Conservation (phyloP, 2,113 vertebrate genomes). For the Hippocampus mohnikei region DNA sequence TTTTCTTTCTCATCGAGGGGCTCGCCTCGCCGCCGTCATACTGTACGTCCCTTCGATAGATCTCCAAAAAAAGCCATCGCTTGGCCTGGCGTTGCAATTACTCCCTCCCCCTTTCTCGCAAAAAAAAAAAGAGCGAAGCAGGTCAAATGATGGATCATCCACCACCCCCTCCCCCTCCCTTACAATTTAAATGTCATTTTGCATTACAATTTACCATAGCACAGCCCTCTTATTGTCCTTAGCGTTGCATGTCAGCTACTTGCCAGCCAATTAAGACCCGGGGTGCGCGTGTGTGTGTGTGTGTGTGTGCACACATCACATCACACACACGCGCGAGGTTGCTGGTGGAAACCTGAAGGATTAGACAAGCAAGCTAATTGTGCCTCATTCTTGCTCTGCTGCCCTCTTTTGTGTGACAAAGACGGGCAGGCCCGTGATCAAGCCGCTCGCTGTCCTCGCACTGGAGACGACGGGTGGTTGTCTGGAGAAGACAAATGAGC, state of each 20-base stretch:
- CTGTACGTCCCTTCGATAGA: conserved; percentile 5
- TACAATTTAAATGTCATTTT: conserved; percentile 99
- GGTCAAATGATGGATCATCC: conserved; percentile 98
- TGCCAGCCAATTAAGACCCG: conserved; percentile 99
- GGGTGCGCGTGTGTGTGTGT: too few relatives aligned
- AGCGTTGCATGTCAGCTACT: conserved; percentile 99
- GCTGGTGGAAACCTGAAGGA: conserved; percentile 97
- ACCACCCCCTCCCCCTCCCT: conserved; percentile 79
- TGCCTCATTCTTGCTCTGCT: conserved; percentile 70
- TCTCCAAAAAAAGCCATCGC: conserved; percentile 68
- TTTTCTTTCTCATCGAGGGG: background rate
- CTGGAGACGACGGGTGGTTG: conserved; percentile 61
- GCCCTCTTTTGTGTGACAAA: conserved; percentile 85
- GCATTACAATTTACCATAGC: conserved; percentile 96
- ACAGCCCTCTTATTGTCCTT: conserved; percentile 89
- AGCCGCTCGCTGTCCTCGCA: conserved; percentile 85
- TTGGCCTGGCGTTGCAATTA: conserved; percentile 90
- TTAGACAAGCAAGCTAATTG: conserved; percentile 99
- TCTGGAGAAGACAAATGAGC: conserved; percentile 46
- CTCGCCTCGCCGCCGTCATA: background rate
- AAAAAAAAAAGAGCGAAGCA: conserved; percentile 86
- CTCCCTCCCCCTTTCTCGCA: conserved; percentile 13
- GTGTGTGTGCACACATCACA: too few relatives aligned
- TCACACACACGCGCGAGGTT: conserved; percentile 35
- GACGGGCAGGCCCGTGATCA: conserved; percentile 94